Percentiles rank a stretch among this genome's conserved stretches.
phyloP scores from a whole-genome alignment of 2,113 vertebrate species.

The Machaerirhynchus nigripectus region DNA sequence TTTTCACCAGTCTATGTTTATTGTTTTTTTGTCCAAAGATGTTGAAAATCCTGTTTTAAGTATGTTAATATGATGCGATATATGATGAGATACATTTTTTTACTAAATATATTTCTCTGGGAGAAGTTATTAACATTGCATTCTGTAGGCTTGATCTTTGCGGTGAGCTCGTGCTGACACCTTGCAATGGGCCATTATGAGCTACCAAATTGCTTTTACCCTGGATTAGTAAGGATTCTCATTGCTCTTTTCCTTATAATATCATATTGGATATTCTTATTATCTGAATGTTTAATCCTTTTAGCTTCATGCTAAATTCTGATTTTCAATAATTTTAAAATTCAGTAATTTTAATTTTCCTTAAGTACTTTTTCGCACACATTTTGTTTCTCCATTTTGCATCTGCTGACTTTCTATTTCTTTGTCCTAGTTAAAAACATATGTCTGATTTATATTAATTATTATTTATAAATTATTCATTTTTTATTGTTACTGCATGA shows the following conservation, averaged over 20 bases:
- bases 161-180: neutral
- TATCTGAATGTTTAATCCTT: neutral
- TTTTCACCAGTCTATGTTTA: neutral
- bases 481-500: neutral
- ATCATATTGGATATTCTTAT: neutral
- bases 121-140: neutral
- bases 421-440: neutral
- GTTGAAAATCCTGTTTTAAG: neutral
- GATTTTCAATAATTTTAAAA: neutral
- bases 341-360: neutral
- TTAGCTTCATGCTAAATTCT: neutral
- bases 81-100: neutral
- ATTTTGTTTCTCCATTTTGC: neutral
- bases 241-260: neutral
- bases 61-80: neutral
- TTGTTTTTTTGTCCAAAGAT: neutral
- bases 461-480: neutral
- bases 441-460: neutral
- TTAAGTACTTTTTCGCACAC: neutral
- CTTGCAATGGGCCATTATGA: neutral
- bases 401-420: neutral
- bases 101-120: neutral
- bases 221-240: neutral
- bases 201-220: neutral
- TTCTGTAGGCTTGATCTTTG: neutral